Evolutionary conservation across 2,888 invertebrate species (phyloP).

Genomic region (Amblyjoppa proteus): DNA sequence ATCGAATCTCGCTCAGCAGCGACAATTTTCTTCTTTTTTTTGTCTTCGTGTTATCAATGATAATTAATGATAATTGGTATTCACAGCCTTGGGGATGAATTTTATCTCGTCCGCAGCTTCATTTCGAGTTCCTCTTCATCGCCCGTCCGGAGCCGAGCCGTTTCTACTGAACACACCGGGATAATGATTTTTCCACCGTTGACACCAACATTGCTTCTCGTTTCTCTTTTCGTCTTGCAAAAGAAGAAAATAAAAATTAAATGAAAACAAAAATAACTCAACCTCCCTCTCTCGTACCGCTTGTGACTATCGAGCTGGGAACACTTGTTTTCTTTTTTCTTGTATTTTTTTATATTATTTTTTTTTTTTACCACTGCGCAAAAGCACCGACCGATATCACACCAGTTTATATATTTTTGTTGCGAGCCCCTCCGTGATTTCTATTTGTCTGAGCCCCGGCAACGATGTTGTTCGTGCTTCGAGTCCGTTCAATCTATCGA

Average conservation of each 20-base stretch:
- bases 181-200: background rate
- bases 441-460: background rate
- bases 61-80: constrained; percentile 19
- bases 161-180: constrained; percentile 16
- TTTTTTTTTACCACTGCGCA: background rate
- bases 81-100: constrained; percentile 26
- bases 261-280: background rate
- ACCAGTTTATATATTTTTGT: background rate
- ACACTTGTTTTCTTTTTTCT: background rate
- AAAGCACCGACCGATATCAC: background rate
- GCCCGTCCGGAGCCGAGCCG: background rate
- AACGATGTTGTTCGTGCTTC: constrained; percentile 19
- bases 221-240: background rate
- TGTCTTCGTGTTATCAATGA: background rate
- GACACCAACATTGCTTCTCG: background rate
- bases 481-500: background rate
- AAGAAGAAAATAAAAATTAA: background rate
- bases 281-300: background rate
- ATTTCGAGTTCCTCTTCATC: background rate
- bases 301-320: background rate
- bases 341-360: background rate
- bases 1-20: constrained; percentile 42
- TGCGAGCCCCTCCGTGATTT: background rate
- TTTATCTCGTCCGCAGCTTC: constrained; percentile 6
- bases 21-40: background rate